phyloP scores from a whole-genome alignment of 2,113 vertebrate genomes.

The Xiphorhynchus elegans region DNA sequence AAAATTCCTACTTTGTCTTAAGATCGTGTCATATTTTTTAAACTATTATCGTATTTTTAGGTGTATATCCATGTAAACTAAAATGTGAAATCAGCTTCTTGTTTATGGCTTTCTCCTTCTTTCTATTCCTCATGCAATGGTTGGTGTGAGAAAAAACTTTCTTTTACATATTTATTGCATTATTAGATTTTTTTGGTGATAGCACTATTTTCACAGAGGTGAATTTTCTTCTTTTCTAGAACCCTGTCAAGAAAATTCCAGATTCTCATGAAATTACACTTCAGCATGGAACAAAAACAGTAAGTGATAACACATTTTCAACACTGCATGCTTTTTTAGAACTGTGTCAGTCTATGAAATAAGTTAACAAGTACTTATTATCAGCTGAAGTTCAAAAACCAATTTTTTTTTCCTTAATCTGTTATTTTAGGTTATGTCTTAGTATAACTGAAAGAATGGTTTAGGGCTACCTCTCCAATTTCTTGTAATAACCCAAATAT shows the following conservation, averaged over 20 bases:
- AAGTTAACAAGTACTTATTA: neutral
- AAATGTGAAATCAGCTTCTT: neutral
- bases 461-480: neutral
- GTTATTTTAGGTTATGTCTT: neutral
- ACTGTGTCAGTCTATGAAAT: neutral
- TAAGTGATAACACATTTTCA: conserved; percentile 70
- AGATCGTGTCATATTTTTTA: neutral
- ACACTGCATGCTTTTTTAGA: neutral
- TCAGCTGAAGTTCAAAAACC: neutral
- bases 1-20: neutral
- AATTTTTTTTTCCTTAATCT: neutral
- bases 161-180: neutral
- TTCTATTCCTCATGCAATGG: neutral
- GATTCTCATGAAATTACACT: conserved; percentile 96
- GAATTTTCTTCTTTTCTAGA: conserved; percentile 68
- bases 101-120: neutral
- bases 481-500: neutral
- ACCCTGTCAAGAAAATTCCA: conserved; percentile 92
- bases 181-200: accelerated
- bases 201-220: neutral
- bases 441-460: neutral
- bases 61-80: neutral
- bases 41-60: neutral
- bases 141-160: neutral
- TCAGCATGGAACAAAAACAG: conserved; percentile 90